Evolutionary conservation across 2,888 invertebrate species (phyloP), one percentile per base, ranked within the genome.

Genomic region (Tanypteryx hageni): DNA sequence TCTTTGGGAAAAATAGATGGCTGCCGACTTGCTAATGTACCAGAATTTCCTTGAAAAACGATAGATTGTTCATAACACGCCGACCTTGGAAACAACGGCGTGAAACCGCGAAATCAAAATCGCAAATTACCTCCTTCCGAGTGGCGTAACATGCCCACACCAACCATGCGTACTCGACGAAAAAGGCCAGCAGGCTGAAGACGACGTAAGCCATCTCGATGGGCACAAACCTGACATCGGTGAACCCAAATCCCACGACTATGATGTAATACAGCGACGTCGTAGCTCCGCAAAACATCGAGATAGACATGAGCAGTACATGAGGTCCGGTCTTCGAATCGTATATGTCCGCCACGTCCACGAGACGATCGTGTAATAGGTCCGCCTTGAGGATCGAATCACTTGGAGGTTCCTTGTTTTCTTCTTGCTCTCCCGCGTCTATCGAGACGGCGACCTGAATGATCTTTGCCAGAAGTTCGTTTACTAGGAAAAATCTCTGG

Each of bases 71-170:
- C 44, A 3, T 3, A 44, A 44, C 44, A 44, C 5, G 44, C 1
- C 44, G 44, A 44, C 44, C 44, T 44, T 44, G 44, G 44, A 44
- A 1, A 44, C 44, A 44, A 44, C 44, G 44, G 5, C 44, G 44
- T 44, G 5, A 64, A 64, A 64, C 64, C 14, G 14, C 5, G 64
- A 64, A 64, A 64, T 7, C 1, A 64, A 14, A 64, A 18, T 18
- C 14, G 27, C 14, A 27, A 14, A 18, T 89, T 61, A 89, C 89
- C 89, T 89, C 89, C 9, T 89, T 89, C 44, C 44, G 18, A 10
- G 89, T 89, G 5, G 61, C 18, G 44, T 89, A 89, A n/a, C 89
- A 89, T 11, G 9, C 89, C 27, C n/a, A 89, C n/a, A 89, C 18
- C 8, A 64, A 64, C 31, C 18, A 18, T 22, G 68, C 14, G 56